Evolutionary conservation across 2,113 vertebrate species (phyloP).

Genomic region (Litocranius walleri): DNA sequence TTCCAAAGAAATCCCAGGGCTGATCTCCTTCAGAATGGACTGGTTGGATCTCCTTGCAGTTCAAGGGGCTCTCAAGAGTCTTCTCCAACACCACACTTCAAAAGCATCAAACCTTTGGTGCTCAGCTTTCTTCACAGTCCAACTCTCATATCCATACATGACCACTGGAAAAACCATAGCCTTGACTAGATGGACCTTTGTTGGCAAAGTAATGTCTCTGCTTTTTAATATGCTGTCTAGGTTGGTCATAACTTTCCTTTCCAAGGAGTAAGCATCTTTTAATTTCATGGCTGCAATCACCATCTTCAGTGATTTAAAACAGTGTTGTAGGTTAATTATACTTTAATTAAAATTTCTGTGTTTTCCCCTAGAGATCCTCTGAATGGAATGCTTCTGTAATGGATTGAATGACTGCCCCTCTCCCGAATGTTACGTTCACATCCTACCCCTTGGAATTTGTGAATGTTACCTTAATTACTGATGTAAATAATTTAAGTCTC

Average conservation of each 20-base stretch:
- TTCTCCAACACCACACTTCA: too few relatives aligned
- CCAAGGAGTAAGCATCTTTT: neutral
- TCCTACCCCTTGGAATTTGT: neutral
- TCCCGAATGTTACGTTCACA: neutral
- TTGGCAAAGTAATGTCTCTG: neutral
- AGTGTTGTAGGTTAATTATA: too few relatives aligned
- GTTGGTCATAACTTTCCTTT: neutral
- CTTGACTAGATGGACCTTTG: neutral
- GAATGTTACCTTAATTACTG: neutral
- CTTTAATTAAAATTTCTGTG: neutral
- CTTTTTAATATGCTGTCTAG: neutral
- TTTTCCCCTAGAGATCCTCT: neutral
- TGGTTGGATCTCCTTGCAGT: too few relatives aligned
- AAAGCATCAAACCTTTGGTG: rapidly evolving
- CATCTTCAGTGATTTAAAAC: neutral
- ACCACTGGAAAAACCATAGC: too few relatives aligned
- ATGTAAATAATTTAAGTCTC: neutral
- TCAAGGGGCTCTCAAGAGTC: too few relatives aligned
- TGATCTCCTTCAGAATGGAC: too few relatives aligned
- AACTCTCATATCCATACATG: too few relatives aligned
- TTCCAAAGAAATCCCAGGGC: too few relatives aligned
- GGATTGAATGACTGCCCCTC: neutral
- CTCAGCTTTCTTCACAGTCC: too few relatives aligned
- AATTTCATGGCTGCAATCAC: neutral
- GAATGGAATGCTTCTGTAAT: neutral